A percentile compares a stretch with the other conserved stretches of the same genome.
Evolutionary conservation across 2,797 vertebrate genomes (phyloP).

Genomic region (Schizothorax lantsangensis): DNA sequence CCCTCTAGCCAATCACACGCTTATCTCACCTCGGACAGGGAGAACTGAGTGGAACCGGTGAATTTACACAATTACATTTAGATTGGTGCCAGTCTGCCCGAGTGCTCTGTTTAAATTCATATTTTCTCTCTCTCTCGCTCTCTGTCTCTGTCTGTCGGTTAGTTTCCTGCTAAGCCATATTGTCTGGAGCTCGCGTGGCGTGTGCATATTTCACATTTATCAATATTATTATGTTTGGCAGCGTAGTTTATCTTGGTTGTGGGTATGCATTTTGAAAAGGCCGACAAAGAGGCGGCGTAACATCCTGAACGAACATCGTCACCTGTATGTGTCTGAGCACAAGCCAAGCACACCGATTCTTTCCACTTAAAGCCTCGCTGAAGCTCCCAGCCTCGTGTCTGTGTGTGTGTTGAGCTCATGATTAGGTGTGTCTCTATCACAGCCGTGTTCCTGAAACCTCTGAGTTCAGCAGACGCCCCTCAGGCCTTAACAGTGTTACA

Average conservation of each 20-base stretch:
- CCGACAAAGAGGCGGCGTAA: neutral
- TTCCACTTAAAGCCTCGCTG: neutral
- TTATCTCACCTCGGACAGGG: constrained; percentile 54
- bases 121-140: constrained; percentile 12
- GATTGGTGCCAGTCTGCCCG: constrained; percentile 48
- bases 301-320: constrained; percentile 5
- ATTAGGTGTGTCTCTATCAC: neutral
- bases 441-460: neutral
- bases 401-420: neutral
- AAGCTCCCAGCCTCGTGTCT: neutral
- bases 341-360: neutral
- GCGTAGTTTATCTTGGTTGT: constrained; percentile 28
- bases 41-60: constrained; percentile 46
- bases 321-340: neutral
- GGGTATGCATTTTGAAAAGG: constrained; percentile 27
- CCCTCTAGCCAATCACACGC: constrained; percentile 53
- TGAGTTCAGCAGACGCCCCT: neutral
- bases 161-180: constrained; percentile 23
- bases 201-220: constrained; percentile 41
- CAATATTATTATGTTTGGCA: constrained; percentile 38
- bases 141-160: constrained; percentile 6
- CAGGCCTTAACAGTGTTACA: neutral
- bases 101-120: constrained; percentile 49
- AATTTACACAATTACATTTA: constrained; percentile 58
- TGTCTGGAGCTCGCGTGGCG: neutral